phyloP scores from a whole-genome alignment of 2,888 invertebrate species.

The Cancer borealis region DNA sequence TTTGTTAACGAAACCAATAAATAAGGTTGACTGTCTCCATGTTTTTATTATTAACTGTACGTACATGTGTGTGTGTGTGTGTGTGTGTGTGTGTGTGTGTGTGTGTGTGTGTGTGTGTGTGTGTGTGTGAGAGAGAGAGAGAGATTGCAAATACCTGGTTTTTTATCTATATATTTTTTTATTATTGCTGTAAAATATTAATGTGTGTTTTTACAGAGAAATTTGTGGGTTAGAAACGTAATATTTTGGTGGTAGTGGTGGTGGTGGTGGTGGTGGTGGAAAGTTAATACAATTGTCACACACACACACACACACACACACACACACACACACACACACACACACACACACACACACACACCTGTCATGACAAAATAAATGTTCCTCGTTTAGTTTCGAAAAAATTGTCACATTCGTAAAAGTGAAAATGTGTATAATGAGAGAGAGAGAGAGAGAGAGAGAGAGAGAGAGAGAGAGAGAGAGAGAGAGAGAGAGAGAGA shows the following conservation, averaged over 20 bases:
- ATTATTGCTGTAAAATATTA: background rate
- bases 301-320: slow-evolving; percentile 4
- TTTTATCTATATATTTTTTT: background rate
- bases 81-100: background rate
- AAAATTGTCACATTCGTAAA: background rate
- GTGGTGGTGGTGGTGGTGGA: background rate
- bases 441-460: background rate
- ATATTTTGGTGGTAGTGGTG: background rate
- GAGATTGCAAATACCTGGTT: background rate
- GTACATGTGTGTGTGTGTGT: background rate
- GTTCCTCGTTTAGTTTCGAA: background rate
- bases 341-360: slow-evolving; percentile 49
- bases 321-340: slow-evolving; percentile 48
- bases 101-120: background rate
- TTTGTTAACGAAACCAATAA: slow-evolving; percentile 30
- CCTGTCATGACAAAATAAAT: background rate
- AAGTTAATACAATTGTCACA: no score
- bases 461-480: no score
- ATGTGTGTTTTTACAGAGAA: no score
- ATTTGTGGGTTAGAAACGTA: background rate
- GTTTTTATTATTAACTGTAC: background rate
- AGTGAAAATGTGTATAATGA: background rate
- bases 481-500: no score
- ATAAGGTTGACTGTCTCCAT: background rate
- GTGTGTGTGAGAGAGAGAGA: slow-evolving; percentile 31